A percentile compares a stretch with the other conserved stretches of the same genome.
phyloP scores from a whole-genome alignment of 2,113 vertebrate genomes.

The Gymnarchus niloticus region DNA sequence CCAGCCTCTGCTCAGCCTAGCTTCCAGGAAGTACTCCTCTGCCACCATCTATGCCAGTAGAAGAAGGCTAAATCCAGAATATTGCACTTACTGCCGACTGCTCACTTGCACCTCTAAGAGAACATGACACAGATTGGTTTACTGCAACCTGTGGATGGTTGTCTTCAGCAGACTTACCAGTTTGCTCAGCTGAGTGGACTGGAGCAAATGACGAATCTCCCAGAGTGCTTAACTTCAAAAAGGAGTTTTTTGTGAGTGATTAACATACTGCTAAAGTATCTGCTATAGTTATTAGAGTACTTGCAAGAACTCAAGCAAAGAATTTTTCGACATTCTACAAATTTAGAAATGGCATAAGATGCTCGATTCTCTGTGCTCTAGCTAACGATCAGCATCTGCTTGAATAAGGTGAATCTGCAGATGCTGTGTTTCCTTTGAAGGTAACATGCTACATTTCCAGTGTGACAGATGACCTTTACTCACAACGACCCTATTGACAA shows the following conservation, averaged over 20 bases:
- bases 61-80: constrained; percentile 20
- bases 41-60: background rate
- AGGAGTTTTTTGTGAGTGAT: background rate
- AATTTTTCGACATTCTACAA: background rate
- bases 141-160: background rate
- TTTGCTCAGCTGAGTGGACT: background rate
- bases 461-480: background rate
- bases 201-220: background rate
- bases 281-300: background rate
- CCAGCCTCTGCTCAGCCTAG: background rate
- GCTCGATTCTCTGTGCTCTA: background rate
- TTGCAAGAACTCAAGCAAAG: background rate
- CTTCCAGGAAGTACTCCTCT: background rate
- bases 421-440: background rate
- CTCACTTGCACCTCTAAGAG: background rate
- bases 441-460: background rate
- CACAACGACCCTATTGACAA: background rate
- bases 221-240: background rate
- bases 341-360: background rate
- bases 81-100: constrained; percentile 15
- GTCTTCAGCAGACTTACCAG: background rate
- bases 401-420: background rate
- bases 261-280: background rate
- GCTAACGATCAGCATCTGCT: background rate
- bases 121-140: background rate